Percentiles rank a stretch among this genome's conserved stretches.
Conservation (phyloP, 2,797 vertebrate species). For the Sebastolobus alascanus region DNA sequence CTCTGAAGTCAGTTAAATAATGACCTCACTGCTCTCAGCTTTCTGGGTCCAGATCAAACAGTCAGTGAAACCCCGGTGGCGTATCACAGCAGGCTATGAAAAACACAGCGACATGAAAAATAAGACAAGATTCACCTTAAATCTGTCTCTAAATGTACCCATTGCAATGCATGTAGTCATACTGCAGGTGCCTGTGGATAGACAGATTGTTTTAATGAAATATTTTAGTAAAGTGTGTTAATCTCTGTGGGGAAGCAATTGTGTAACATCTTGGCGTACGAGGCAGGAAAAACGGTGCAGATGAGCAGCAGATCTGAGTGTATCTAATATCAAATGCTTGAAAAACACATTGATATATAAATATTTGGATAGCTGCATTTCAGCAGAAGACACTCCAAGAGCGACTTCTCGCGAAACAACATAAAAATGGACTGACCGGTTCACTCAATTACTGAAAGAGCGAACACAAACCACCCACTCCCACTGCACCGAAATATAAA, state of each 20-base stretch:
- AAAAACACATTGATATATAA: conserved; percentile 49
- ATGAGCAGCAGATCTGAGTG: conserved; percentile 40
- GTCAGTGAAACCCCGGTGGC: conserved; percentile 21
- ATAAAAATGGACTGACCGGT: conserved; percentile 9
- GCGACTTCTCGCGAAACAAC: neutral
- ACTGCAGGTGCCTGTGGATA: conserved; percentile 1
- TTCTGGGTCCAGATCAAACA: conserved; percentile 56
- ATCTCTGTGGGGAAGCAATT: conserved; percentile 29
- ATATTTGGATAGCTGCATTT: conserved; percentile 56
- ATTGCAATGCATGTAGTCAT: neutral
- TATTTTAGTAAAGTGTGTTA: conserved; percentile 30
- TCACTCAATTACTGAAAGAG: conserved; percentile 6
- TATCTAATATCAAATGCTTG: conserved; percentile 43
- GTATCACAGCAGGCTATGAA: conserved; percentile 37
- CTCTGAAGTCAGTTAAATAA: conserved; percentile 26
- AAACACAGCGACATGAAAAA: conserved; percentile 31
- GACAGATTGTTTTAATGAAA: neutral
- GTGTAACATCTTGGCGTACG: conserved; percentile 38
- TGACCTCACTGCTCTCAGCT: conserved; percentile 44
- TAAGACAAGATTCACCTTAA: neutral
- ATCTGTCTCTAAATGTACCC: neutral
- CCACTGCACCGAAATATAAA: conserved; percentile 26
- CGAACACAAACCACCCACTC: conserved; percentile 28
- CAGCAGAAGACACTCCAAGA: conserved; percentile 14
- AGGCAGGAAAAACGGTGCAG: conserved; percentile 17